Conservation (phyloP, 1,140 invertebrate species). For the Neodiprion lecontei region DNA sequence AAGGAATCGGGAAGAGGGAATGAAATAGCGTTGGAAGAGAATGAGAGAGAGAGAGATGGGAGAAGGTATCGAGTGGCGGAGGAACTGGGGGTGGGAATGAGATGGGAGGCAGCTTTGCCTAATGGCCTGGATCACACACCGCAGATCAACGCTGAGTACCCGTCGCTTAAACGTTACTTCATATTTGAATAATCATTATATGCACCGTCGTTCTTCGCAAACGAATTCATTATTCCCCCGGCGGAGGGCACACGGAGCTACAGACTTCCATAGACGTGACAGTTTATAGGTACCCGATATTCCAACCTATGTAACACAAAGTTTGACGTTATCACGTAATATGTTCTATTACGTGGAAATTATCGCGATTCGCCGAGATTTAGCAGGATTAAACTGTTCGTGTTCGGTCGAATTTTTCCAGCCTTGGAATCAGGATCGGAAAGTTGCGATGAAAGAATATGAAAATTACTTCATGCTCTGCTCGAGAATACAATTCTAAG, state of each 20-base stretch:
- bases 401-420: too few relatives aligned
- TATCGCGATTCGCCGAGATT: too few relatives aligned
- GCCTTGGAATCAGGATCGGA: too few relatives aligned
- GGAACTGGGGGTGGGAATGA: conserved; percentile 22
- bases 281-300: background rate
- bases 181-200: conserved; percentile 62
- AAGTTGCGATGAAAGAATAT: too few relatives aligned
- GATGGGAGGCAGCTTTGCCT: conserved; percentile 34
- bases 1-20: background rate
- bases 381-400: too few relatives aligned
- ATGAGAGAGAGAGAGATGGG: background rate
- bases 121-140: conserved; percentile 51
- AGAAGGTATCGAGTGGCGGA: background rate
- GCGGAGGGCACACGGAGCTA: background rate
- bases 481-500: too few relatives aligned
- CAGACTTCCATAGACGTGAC: too few relatives aligned
- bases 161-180: conserved; percentile 8
- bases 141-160: conserved; percentile 36
- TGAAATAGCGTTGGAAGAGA: background rate
- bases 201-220: conserved; percentile 53
- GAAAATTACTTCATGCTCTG: too few relatives aligned
- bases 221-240: conserved; percentile 42
- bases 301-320: background rate
- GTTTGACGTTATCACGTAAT: too few relatives aligned
- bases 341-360: too few relatives aligned